Base-by-base conservation (phyloP, 2,888 invertebrate species). In the Steinernema carpocapsae region DNA sequence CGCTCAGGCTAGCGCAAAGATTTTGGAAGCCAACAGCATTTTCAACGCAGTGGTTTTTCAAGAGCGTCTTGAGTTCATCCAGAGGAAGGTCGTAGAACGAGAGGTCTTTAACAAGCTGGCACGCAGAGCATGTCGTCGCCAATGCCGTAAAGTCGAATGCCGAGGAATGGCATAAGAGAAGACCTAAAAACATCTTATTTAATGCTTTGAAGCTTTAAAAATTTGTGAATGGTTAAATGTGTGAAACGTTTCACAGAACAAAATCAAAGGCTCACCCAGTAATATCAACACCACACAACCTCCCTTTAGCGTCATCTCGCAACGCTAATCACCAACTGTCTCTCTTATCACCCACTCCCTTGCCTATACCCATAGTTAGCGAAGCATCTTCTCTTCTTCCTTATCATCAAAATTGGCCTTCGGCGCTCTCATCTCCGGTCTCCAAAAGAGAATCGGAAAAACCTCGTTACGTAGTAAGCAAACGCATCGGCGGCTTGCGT, bases 331-430 rank as follows among this genome's bases (percentile, higher is more conserved):
- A 43, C 3, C 48, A 48, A 48, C 19, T 64, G 64, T 1, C 26
- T 17, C n/a, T 17, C 64, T 64, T 32, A 64, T 64, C 64, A 19
- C 64, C 14, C 29, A 1, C 17, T 26, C 17, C 29, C 19, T 17
- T 64, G 12, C 37, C 29, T 64, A 64, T 64, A 37, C 64, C 64
- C 64, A 64, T 64, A 64, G 64, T 64, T 64, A 64, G n/a, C 48
- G 32, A 26, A 1, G 26, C 19, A 26, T 14, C 32, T 64, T 29
- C 26, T 1, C 14, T 56, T 1, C 22, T 56, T 56, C 48, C 64
- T 64, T 64, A 64, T 64, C 64, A 64, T 17, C 26, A 37, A 37
- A 37, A 37, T 22, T 4, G 19, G 22, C 56, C 56, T 6, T 19
- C 56, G 6, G 22, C 26, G 14, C 22, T 26, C 64, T 29, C 32